phyloP scores from a whole-genome alignment of 1,140 invertebrate genomes.

The Micrasema minimum region DNA sequence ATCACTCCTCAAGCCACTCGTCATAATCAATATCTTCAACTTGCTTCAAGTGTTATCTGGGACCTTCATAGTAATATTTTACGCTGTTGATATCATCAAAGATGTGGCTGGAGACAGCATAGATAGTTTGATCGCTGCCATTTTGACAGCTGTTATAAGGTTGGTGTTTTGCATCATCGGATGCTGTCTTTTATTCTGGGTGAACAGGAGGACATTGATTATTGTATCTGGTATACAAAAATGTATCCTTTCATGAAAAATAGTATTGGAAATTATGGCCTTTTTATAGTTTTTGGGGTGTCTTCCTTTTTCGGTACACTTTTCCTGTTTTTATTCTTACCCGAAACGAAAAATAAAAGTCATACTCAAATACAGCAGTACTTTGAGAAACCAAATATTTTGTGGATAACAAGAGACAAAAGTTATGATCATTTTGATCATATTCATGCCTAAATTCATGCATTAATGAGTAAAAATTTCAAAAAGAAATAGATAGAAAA shows the following conservation, averaged over 20 bases:
- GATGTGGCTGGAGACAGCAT: slow-evolving; percentile 65
- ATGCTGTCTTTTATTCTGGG: slow-evolving; percentile 70
- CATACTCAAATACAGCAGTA: slow-evolving; percentile 85
- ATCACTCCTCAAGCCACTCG: slow-evolving; percentile 74
- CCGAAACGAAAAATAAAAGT: slow-evolving; percentile 84
- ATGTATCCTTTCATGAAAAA: slow-evolving; percentile 72
- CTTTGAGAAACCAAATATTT: slow-evolving; percentile 73
- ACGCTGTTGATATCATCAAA: slow-evolving; percentile 75
- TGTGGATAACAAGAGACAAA: slow-evolving; percentile 64
- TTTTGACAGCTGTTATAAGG: slow-evolving; percentile 73
- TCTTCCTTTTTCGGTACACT: slow-evolving; percentile 73
- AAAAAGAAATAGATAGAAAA: too few species aligned
- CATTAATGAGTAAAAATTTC: too few species aligned
- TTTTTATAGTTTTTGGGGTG: slow-evolving; percentile 77
- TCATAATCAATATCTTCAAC: slow-evolving; percentile 78
- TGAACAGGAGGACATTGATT: slow-evolving; percentile 72
- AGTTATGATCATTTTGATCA: too few species aligned
- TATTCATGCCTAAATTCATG: too few species aligned
- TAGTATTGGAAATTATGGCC: slow-evolving; percentile 69
- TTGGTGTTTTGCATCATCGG: slow-evolving; percentile 72
- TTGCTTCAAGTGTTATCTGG: slow-evolving; percentile 77
- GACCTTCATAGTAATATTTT: slow-evolving; percentile 79
- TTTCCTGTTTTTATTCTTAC: slow-evolving; percentile 78
- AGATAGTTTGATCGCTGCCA: slow-evolving; percentile 69
- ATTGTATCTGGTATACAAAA: slow-evolving; percentile 79